Evolutionary conservation across 2,797 vertebrate genomes (phyloP), one percentile per base, ranked within the genome.

Genomic region (Echeneis naucrates): DNA sequence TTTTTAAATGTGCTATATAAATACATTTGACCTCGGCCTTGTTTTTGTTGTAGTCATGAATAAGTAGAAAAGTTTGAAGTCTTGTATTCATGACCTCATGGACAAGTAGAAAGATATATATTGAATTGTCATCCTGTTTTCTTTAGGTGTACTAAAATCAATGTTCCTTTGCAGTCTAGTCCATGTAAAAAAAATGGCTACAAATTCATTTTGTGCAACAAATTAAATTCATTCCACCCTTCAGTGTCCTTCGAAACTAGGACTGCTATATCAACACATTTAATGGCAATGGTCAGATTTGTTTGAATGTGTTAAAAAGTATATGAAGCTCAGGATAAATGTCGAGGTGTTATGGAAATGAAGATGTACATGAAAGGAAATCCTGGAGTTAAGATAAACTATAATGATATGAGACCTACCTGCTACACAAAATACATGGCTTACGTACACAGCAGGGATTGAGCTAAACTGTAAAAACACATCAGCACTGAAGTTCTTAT

Each of bases 351-450:
- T n/a, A 21, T 24, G 47, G 8, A 53, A 47, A 45, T 35, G 21
- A 27, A 51, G 52, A 52, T 44, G 11, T 12, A 50, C 70, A 70
- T 53, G 11, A 53, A 53, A 51, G 32, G n/a, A 40, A 51, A 26
- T 7, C 2, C 1, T 21, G 12, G 21, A 12, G 27, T 55, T 67
- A 13, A 47, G 35, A 59, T 30, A 19, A 27, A 68, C 32, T 30
- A n/a, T 16, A 13, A 12, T 47, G 13, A 32, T 12, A 45, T 3
- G 6, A 63, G 26, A 44, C 32, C 30, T 47, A 21, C 47, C 9
- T 26, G 30, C 5, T 5, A 32, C 21, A 45, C n/a, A 55, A 23
- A 42, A 26, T 27, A 63, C 33, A 30, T 2, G 4, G 6, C 2
- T n/a, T n/a, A 10, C 59, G 14, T 19, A 19, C 37, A 58, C 55